These are phyloP conservation scores for Drosophila falleni DNA, from an alignment of 2,888 invertebrate genomes.

Conservation along the genomic window DNA sequence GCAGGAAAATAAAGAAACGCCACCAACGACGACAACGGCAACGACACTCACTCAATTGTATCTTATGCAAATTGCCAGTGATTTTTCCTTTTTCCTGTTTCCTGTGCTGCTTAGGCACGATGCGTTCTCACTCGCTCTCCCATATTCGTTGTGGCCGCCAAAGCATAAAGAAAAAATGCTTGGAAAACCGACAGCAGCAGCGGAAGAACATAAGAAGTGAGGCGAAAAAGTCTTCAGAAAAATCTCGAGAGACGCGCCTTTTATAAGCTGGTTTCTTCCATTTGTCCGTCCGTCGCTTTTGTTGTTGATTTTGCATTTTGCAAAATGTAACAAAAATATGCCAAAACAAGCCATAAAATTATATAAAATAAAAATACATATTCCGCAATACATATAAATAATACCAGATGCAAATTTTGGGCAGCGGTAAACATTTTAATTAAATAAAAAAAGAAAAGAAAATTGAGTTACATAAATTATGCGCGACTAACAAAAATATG, in stretches of 20 bases:
- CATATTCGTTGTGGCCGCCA: conserved; percentile 39
- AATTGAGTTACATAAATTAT: conserved; percentile 55
- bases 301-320: conserved; percentile 52
- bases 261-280: conserved; percentile 27
- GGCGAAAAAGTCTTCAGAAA: conserved; percentile 23
- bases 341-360: conserved; percentile 16
- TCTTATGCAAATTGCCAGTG: conserved; percentile 81
- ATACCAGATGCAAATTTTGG: conserved; percentile 39
- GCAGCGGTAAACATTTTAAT: conserved; percentile 49
- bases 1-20: conserved; percentile 63
- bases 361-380: conserved; percentile 3
- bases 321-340: conserved; percentile 27
- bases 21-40: conserved; percentile 21
- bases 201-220: conserved; percentile 11
- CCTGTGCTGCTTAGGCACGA: conserved; percentile 52
- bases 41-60: conserved; percentile 81
- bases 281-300: conserved; percentile 18
- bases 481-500: conserved; percentile 39
- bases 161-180: conserved; percentile 33
- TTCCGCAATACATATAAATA: conserved; percentile 26
- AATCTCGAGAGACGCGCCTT: conserved; percentile 26
- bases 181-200: conserved; percentile 18
- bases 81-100: conserved; percentile 74
- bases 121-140: conserved; percentile 12
- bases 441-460: conserved; percentile 22